A percentile compares a stretch with the other conserved stretches of the same genome.
Conservation (phyloP, 2,888 invertebrate species). For the Ellobium chinense region DNA sequence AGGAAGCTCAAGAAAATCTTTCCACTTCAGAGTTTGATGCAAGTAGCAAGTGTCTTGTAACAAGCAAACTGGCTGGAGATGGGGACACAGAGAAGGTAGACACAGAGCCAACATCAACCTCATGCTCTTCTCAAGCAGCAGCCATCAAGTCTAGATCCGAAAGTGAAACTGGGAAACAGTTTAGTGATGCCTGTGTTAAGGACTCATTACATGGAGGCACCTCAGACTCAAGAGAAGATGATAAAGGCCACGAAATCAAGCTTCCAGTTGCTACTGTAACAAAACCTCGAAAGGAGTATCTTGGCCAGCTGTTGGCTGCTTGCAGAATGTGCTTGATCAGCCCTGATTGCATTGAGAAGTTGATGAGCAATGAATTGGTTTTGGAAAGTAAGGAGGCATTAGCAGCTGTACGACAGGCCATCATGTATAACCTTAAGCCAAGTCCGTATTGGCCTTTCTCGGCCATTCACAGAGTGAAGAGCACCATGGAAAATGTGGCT, state of each 20-base stretch:
- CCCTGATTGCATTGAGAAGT: constrained; percentile 1
- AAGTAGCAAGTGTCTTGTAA: too few species aligned
- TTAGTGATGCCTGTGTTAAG: not conserved
- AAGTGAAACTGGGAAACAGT: not conserved
- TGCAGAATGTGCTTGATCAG: constrained; percentile 14
- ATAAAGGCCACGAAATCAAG: not conserved
- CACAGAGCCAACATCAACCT: too few species aligned
- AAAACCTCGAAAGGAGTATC: not conserved
- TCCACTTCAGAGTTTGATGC: not conserved
- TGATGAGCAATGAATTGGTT: constrained; percentile 3
- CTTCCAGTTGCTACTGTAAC: not conserved
- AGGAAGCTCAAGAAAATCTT: not conserved
- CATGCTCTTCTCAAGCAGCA: not conserved
- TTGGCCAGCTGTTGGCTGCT: not conserved
- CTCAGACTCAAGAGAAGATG: too few species aligned
- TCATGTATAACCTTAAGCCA: not conserved
- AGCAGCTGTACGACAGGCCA: not conserved
- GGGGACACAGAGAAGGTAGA: not conserved
- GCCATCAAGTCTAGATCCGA: not conserved
- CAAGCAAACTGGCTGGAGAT: too few species aligned
- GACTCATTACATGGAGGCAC: too few species aligned
- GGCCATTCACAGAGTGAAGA: not conserved
- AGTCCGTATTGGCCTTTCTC: not conserved
- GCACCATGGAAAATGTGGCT: constrained; percentile 12
- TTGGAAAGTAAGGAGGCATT: constrained; percentile 13